Conservation (phyloP, 2,888 invertebrate species). For the Tricholauxania praeusta region DNA sequence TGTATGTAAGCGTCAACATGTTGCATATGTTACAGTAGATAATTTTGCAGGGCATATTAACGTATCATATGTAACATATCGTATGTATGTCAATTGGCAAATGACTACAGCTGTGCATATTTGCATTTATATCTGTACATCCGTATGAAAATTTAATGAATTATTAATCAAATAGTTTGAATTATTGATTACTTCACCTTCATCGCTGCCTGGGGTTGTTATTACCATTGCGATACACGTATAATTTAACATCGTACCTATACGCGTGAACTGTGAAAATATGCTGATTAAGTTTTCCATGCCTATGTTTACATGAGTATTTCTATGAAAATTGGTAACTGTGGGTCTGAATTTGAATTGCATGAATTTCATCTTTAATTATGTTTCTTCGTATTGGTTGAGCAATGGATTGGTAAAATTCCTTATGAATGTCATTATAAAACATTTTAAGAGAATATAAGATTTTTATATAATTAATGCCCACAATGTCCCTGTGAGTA, state of each 20-base stretch:
- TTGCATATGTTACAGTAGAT: no score
- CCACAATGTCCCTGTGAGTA: no score
- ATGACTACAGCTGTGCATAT: not conserved
- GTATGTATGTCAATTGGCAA: slow-evolving; percentile 8
- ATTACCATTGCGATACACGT: not conserved
- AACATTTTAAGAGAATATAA: no score
- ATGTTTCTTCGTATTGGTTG: no score
- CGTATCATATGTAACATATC: no score
- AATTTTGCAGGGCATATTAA: no score
- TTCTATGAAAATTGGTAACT: no score
- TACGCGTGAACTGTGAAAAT: slow-evolving; percentile 33
- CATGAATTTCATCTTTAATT: no score
- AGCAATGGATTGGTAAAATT: no score
- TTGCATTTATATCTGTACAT: not conserved
- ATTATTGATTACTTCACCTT: slow-evolving; percentile 47
- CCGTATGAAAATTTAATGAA: slow-evolving; percentile 50
- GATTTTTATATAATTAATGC: no score
- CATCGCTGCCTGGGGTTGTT: slow-evolving; percentile 22
- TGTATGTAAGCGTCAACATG: not conserved
- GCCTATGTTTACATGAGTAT: not conserved
- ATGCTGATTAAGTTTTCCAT: slow-evolving; percentile 28
- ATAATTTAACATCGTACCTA: not conserved
- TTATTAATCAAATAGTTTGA: slow-evolving; percentile 52
- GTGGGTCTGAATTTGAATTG: no score
- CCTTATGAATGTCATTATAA: no score